Evolutionary conservation across 2,797 vertebrate genomes (phyloP).

Genomic region (Glossophaga mutica): DNA sequence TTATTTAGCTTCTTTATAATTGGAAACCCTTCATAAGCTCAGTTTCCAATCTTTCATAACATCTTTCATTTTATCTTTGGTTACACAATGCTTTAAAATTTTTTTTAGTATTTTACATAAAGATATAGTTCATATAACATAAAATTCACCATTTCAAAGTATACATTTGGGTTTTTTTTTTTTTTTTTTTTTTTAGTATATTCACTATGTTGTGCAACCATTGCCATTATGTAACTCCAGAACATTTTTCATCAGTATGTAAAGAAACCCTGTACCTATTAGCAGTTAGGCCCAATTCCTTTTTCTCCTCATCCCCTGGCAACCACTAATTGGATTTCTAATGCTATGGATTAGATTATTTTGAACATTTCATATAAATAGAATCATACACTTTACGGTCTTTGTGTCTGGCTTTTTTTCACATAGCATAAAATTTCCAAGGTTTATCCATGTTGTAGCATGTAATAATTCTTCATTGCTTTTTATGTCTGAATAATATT

Average conservation of each 20-base stretch:
- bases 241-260: neutral
- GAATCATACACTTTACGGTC: neutral
- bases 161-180: neutral
- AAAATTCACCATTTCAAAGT: conserved; percentile 36
- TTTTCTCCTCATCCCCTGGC: neutral
- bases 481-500: conserved; percentile 50
- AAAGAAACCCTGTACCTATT: neutral
- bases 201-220: neutral
- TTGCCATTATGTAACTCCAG: neutral
- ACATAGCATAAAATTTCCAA: neutral
- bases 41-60: neutral
- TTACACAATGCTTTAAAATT: neutral
- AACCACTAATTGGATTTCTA: neutral
- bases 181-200: conserved; percentile 22
- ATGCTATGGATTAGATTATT: neutral
- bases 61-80: conserved; percentile 11
- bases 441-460: neutral
- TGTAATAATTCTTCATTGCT: neutral
- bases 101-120: conserved; percentile 21
- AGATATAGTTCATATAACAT: conserved; percentile 42
- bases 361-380: conserved; percentile 14
- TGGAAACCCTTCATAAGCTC: conserved; percentile 8
- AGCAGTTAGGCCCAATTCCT: conserved; percentile 15
- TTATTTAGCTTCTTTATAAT: neutral
- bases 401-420: conserved; percentile 20